Conservation (phyloP, 1,140 invertebrate species). For the Megathymus violae region DNA sequence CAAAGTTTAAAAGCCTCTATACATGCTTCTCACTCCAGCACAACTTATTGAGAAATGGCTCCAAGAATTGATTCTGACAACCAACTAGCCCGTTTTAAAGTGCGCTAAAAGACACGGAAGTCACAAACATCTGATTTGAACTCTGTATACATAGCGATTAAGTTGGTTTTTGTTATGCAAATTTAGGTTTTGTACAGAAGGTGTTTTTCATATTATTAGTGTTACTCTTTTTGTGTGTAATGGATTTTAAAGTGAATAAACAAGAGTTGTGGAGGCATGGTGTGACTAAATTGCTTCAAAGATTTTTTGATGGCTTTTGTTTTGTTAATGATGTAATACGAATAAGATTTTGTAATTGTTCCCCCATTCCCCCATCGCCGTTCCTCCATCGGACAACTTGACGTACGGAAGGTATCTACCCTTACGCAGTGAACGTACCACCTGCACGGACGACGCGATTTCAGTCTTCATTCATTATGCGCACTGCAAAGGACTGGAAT, state of each 20-base stretch:
- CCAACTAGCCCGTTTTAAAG: slow-evolving; percentile 64
- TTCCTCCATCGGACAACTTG: too few species aligned
- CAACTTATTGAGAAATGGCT: slow-evolving; percentile 78
- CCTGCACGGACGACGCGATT: too few species aligned
- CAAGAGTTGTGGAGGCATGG: slow-evolving; percentile 55
- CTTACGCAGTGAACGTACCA: too few species aligned
- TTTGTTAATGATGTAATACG: background rate
- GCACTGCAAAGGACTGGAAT: too few species aligned
- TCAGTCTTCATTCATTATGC: too few species aligned
- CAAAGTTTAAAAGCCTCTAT: slow-evolving; percentile 75
- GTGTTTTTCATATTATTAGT: slow-evolving; percentile 72
- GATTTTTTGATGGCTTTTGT: slow-evolving; percentile 11
- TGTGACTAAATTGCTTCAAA: slow-evolving; percentile 39
- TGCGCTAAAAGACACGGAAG: slow-evolving; percentile 57
- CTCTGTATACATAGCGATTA: slow-evolving; percentile 14
- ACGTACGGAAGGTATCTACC: too few species aligned
- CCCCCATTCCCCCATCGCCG: too few species aligned
- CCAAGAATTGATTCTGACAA: slow-evolving; percentile 73
- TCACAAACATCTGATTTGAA: slow-evolving; percentile 27
- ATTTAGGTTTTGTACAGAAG: slow-evolving; percentile 51
- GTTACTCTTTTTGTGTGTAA: slow-evolving; percentile 74
- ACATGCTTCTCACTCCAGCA: slow-evolving; percentile 52
- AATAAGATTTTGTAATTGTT: background rate
- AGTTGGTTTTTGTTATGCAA: slow-evolving; percentile 32
- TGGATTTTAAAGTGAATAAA: slow-evolving; percentile 82